Evolutionary conservation across 2,888 invertebrate species (phyloP).

Genomic region (Caenorhabditis japonica): DNA sequence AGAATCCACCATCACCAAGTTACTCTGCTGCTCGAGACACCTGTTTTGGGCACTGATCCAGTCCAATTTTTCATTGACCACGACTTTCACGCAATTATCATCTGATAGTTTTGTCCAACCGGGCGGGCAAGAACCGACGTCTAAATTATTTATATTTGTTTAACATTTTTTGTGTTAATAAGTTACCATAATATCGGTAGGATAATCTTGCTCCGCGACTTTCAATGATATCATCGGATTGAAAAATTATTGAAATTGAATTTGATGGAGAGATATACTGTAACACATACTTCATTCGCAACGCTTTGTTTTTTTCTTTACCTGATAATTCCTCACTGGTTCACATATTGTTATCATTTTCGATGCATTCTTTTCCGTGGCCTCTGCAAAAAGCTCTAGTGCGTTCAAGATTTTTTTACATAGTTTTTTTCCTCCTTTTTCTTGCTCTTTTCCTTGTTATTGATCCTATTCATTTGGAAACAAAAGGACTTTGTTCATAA

Average conservation of each 20-base stretch:
- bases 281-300: no score
- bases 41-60: conserved; percentile 35
- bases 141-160: conserved; percentile 21
- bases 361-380: conserved; percentile 7
- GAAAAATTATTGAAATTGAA: conserved; percentile 24
- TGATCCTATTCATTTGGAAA: conserved; percentile 5
- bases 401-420: not conserved
- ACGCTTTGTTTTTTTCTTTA: conserved; percentile 1
- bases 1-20: conserved; percentile 8
- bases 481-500: conserved; percentile 2
- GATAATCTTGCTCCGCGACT: conserved; percentile 40
- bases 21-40: conserved; percentile 30
- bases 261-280: conserved; percentile 35
- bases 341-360: conserved; percentile 27
- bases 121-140: conserved; percentile 20
- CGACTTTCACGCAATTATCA: conserved; percentile 15
- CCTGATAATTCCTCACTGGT: conserved; percentile 13
- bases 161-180: not conserved
- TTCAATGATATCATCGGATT: conserved; percentile 39
- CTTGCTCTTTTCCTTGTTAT: not conserved
- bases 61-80: conserved; percentile 20
- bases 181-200: conserved; percentile 42
- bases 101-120: conserved; percentile 27
- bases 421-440: not conserved
- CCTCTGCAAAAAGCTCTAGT: conserved; percentile 30